These are phyloP conservation scores for Chauna torquata DNA, from an alignment of 2,113 vertebrate species.

Conservation along the genomic window DNA sequence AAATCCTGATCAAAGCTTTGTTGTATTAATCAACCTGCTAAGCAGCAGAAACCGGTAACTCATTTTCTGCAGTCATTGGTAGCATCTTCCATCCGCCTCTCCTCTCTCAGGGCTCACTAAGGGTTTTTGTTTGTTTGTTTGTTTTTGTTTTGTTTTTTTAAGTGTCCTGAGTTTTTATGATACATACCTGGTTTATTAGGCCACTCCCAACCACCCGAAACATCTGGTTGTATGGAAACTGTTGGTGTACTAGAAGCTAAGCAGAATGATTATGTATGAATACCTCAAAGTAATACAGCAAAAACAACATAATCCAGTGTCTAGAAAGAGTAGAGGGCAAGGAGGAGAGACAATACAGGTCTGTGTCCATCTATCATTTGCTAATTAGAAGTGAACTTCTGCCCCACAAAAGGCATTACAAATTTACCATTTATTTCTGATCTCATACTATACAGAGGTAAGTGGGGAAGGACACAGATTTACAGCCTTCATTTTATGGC, in stretches of 20 bases:
- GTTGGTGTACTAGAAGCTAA: conserved; percentile 83
- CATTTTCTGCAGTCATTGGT: background rate
- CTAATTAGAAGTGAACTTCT: background rate
- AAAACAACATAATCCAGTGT: background rate
- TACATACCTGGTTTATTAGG: conserved; percentile 80
- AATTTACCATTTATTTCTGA: background rate
- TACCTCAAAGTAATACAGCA: background rate
- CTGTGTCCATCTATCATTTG: background rate
- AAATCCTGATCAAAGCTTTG: background rate
- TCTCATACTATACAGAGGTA: background rate
- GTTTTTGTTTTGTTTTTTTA: no score
- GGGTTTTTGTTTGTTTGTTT: no score
- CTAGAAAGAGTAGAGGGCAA: background rate
- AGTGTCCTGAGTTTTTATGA: background rate
- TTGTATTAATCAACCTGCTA: background rate
- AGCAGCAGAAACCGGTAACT: background rate
- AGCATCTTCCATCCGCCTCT: background rate
- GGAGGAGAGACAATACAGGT: background rate
- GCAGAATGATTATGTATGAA: background rate
- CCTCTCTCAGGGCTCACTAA: background rate
- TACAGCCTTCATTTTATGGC: background rate
- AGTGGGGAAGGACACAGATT: background rate
- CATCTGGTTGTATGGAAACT: conserved; percentile 91
- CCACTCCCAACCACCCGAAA: conserved; percentile 93
- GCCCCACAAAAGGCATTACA: background rate